Base-by-base conservation (phyloP, 2,113 vertebrate species). In the Ceuthmochares aereus region DNA sequence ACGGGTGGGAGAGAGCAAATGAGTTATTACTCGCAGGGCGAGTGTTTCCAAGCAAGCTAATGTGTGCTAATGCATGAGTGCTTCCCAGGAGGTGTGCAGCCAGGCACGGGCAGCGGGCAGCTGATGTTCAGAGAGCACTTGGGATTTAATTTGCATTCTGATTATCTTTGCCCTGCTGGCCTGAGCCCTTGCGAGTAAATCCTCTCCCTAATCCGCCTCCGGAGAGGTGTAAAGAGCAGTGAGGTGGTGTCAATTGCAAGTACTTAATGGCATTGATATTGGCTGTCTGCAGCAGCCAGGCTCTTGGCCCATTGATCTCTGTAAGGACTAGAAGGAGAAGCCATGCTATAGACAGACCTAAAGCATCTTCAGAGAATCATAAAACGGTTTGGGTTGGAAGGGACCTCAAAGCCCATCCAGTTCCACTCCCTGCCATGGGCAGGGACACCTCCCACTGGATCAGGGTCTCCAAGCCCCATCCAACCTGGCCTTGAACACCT, bases 121-220 rank as follows among this genome's bases (percentile, higher is more conserved):
- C 94, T 79, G 93, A 89, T 75, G 88, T 69, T 60, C 84, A 2
- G 34, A 16, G 77, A 89, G 93, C 89, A 6, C 87, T 82, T 42
- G 74, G 89, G 89, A 66, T 83, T 80, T 45, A 21, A 93, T 96
- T 94, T 96, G 92, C 95, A 95, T 96, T 82, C 95, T 94, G 74
- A 96, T 96, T 89, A 76, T 96, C 93, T 87, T n/a, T 89, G 80
- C 87, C 95, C 93, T 96, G 91, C 91, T 51, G 94, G 93, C 95
- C 94, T 36, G 84, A 97, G 95, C 84, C 94, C 94, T 62, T 25
- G 91, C 91, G 18, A 93, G 96, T 87, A 73, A 96, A 96, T 95
- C 84, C 94, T 82, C 14, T 36, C 70, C 89, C 81, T 95, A 62
- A 95, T 91, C 62, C 91, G 69, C 81, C 91, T 96, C 92, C 6